Percentiles rank a stretch among this genome's conserved stretches.
phyloP scores from a whole-genome alignment of 2,888 invertebrate genomes.

The Julus scandinavius region DNA sequence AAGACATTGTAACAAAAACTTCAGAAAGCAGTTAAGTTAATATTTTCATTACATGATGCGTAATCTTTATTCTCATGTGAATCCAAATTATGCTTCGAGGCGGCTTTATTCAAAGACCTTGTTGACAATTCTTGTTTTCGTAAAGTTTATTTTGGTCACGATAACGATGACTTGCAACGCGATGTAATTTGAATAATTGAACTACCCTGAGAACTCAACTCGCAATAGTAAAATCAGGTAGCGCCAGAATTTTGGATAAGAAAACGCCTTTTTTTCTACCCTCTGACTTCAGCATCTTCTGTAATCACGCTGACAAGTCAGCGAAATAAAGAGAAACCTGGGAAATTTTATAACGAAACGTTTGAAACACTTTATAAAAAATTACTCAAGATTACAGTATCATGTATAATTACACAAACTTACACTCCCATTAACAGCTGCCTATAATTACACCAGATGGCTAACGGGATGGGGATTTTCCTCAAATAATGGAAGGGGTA shows the following conservation, averaged over 20 bases:
- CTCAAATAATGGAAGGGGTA: background rate
- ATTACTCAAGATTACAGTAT: background rate
- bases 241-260: background rate
- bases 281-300: background rate
- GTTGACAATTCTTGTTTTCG: background rate
- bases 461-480: background rate
- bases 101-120: background rate
- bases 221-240: background rate
- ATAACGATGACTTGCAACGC: conserved; percentile 43
- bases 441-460: background rate
- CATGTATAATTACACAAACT: background rate
- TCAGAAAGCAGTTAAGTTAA: background rate
- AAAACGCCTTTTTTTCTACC: background rate
- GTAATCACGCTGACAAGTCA: background rate
- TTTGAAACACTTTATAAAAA: background rate
- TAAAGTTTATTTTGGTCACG: background rate
- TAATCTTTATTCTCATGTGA: background rate
- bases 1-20: background rate
- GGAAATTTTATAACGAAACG: background rate
- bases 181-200: background rate
- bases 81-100: background rate
- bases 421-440: background rate
- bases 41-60: background rate
- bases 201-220: background rate
- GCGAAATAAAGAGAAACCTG: background rate